Percentiles rank a stretch among this genome's conserved stretches.
Conservation (phyloP, 2,797 vertebrate species). For the Sebastes goodei region DNA sequence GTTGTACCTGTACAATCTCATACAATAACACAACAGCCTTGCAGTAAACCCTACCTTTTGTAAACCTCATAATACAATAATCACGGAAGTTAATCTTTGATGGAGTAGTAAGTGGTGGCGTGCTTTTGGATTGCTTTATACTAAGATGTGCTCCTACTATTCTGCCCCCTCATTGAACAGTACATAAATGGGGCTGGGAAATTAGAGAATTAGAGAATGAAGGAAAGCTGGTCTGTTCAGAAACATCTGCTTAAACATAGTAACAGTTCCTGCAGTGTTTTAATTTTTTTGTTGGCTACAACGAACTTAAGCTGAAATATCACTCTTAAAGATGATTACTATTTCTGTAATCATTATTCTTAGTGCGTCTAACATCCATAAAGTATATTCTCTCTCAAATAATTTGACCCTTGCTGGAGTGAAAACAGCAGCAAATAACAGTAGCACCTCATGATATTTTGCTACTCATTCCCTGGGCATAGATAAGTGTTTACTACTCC, state of each 20-base stretch:
- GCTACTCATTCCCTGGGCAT: background rate
- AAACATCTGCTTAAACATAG: background rate
- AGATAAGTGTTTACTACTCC: constrained; percentile 35
- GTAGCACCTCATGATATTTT: background rate
- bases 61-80: background rate
- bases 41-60: background rate
- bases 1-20: background rate
- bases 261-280: background rate
- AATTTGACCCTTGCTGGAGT: background rate
- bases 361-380: background rate
- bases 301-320: background rate
- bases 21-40: background rate
- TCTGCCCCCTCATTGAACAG: background rate
- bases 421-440: background rate
- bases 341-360: background rate
- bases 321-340: background rate
- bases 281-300: background rate
- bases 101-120: background rate
- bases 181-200: background rate
- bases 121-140: background rate
- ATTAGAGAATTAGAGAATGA: background rate
- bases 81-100: background rate
- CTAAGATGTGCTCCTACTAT: background rate
- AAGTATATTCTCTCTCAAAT: constrained; percentile 5
- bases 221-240: background rate